Base-by-base conservation (phyloP, 2,113 vertebrate species). In the Peromyscus maniculatus region DNA sequence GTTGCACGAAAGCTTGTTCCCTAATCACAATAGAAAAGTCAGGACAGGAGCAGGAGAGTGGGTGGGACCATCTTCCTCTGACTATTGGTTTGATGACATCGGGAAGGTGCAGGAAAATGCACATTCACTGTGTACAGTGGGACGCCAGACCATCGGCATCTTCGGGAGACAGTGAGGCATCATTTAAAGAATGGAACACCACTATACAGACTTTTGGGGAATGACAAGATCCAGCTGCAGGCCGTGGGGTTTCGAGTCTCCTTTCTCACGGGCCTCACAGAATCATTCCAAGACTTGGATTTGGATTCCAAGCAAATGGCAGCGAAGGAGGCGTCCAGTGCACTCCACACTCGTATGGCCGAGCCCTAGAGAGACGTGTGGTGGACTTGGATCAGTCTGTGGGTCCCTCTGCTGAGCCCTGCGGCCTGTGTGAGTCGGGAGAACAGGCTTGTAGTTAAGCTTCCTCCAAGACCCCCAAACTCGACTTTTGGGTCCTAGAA, bases 1-100 rank as follows among this genome's bases (percentile, higher is more conserved):
- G 24, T 0, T 28, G 21, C 21, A 3, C 6, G 28, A 83, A 22
- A 71, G 46, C 1, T 0, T 10, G 66, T 7, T 24, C 31, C 67
- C 6, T 83, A 62, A 26, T 64, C 0, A 74, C 28, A 69, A 16
- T 19, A 39, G 57, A 36, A 46, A 89, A 77, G 12, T 7, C 33
- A 43, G 74, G 33, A 62, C 24, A 26, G 33, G 21, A 33, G 9
- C 5, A 7, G 8, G 21, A 21, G 39, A 64, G 33, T 15, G 1
- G 19, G 24, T 26, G 16, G 55, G n/a, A 19, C 15, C 39, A 3
- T 67, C 77, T 79, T 71, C 88, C 36, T 89, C n/a, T 24, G 78
- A 59, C 49, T 43, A 4, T 72, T 49, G 36, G 15, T 62, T 28
- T 71, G 67, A 66, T 74, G 57, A 3, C 10, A 16, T 46, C 67